phyloP scores from a whole-genome alignment of 2,113 vertebrate genomes.

The Grammomys dolichurus region DNA sequence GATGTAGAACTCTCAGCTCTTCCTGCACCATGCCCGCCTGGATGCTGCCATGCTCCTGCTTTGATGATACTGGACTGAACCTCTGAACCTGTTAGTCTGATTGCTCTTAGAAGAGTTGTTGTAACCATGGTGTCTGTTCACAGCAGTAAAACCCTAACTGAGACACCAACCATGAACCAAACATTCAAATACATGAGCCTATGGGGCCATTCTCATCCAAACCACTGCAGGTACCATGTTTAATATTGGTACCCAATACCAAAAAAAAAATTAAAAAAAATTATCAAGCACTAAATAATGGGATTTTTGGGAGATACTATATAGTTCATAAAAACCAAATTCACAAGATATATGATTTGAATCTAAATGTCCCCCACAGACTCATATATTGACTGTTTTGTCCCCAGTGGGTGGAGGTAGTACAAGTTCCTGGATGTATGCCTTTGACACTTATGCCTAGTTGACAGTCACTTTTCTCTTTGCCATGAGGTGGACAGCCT shows the following conservation, averaged over 20 bases:
- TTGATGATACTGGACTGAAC: too few relatives aligned
- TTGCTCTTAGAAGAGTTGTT: too few relatives aligned
- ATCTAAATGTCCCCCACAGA: too few relatives aligned
- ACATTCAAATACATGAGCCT: not conserved
- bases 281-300: not conserved
- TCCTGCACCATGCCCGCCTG: too few relatives aligned
- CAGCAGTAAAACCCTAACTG: too few relatives aligned
- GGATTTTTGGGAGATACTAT: not conserved
- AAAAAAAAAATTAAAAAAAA: not conserved
- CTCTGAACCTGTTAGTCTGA: too few relatives aligned
- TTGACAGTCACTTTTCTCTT: not conserved
- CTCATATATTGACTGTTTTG: not conserved
- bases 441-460: not conserved
- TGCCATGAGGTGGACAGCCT: too few relatives aligned
- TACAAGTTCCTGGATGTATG: not conserved
- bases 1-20: too few relatives aligned
- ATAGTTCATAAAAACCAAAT: conserved; percentile 17
- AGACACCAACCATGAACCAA: not conserved
- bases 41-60: too few relatives aligned
- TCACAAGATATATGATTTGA: not conserved
- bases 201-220: not conserved
- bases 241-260: not conserved
- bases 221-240: not conserved
- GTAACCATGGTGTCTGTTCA: too few relatives aligned
- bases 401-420: not conserved